Evolutionary conservation across 2,797 vertebrate genomes (phyloP).

Genomic region (Poecilia gillii): DNA sequence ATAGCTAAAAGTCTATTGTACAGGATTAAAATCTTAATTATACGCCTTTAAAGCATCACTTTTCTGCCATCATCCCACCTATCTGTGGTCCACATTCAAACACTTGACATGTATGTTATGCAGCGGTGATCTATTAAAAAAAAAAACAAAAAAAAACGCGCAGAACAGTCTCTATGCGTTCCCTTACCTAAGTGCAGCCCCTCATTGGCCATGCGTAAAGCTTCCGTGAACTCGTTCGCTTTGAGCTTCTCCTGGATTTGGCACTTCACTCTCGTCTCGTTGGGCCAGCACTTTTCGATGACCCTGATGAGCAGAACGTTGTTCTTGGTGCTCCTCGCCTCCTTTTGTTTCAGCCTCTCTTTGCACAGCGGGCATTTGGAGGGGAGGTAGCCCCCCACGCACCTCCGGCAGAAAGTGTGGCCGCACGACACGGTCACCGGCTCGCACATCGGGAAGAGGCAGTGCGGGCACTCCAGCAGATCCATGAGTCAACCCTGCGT

Average conservation of each 20-base stretch:
- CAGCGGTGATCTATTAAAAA: neutral
- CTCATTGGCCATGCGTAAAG: constrained; percentile 79
- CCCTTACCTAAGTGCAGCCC: constrained; percentile 83
- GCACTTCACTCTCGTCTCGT: constrained; percentile 68
- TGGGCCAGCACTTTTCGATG: constrained; percentile 83
- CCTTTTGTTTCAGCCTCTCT: constrained; percentile 75
- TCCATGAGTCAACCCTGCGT: constrained; percentile 71
- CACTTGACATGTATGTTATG: neutral
- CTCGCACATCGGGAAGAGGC: constrained; percentile 83
- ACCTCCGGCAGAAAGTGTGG: constrained; percentile 87
- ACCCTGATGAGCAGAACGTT: constrained; percentile 85
- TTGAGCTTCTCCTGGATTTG: constrained; percentile 78
- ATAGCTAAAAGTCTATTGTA: neutral
- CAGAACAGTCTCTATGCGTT: neutral
- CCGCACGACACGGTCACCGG: constrained; percentile 89
- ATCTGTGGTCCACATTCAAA: neutral
- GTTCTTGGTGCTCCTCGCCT: constrained; percentile 71
- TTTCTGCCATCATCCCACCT: neutral
- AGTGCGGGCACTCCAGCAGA: constrained; percentile 84
- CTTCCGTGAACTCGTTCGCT: constrained; percentile 76
- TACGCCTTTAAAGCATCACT: neutral
- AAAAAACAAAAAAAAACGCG: neutral
- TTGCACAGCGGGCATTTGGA: constrained; percentile 83
- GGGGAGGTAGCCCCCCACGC: constrained; percentile 72
- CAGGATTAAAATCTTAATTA: neutral